Base-by-base conservation (phyloP, 2,113 vertebrate genomes). In the Spilogale gracilis region DNA sequence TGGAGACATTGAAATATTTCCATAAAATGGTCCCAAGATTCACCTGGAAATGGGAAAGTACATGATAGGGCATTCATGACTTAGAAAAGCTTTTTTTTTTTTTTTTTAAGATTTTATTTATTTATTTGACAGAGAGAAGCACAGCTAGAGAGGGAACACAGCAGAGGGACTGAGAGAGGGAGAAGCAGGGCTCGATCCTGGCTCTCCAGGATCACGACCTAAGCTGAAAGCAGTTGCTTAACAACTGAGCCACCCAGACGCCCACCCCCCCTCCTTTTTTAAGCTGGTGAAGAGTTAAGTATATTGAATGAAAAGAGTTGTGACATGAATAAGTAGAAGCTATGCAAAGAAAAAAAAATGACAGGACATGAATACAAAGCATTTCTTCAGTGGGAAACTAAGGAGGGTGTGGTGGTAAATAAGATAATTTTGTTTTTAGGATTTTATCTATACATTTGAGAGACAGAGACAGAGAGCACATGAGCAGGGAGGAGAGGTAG, bases 61-160 rank as follows among this genome's bases (percentile, higher is more conserved):
- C 14, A 58, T 25, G 56, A 74, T 7, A 83, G 71, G 27, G 13
- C 38, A 30, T 67, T 69, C 20, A 56, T 7, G 52, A 63, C 89
- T 81, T 80, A 95, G 25, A 23, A 81, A 73, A 78, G 48, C 4
- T 30, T 63, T 94, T 97, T 48, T 85, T 73, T 81, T 65, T 30
- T 63, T 58, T 43, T 61, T 94, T 97, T 38, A 38, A 38, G 38
- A 38, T 38, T 38, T 38, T 38, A 38, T 38, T 38, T 38, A 38
- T 38, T 38, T 38, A 38, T 38, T 38, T 38, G 38, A 38, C 38
- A 38, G 38, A 38, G 38, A 38, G 38, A 38, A 38, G 38, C 38
- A 38, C 38, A 38, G 38, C 38, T 38, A 38, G 38, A 38, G 38
- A 38, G 38, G 38, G 38, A 38, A 38, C 38, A 38, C 38, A 38